Conservation (phyloP, 2,797 vertebrate genomes). For the Chelidonichthys spinosus region DNA sequence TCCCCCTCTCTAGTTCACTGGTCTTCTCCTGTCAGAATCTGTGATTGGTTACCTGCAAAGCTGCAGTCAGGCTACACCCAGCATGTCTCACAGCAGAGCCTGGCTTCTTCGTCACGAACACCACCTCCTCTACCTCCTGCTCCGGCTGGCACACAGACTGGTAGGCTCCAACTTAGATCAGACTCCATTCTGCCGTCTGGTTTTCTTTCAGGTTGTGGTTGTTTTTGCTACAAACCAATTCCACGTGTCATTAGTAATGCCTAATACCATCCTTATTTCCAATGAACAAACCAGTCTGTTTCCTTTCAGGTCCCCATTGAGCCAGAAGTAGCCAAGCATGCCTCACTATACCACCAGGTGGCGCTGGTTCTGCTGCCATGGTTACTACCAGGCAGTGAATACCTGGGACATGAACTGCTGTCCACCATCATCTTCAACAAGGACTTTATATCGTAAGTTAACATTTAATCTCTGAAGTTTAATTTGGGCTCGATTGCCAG, state of each 20-base stretch:
- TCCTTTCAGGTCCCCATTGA: slow-evolving; percentile 82
- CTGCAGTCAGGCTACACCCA: slow-evolving; percentile 83
- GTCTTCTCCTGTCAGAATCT: slow-evolving; percentile 82
- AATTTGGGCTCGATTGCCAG: not conserved
- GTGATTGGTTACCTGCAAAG: slow-evolving; percentile 88
- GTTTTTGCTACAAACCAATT: not conserved
- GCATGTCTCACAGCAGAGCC: slow-evolving; percentile 82
- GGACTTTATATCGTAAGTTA: slow-evolving; percentile 92
- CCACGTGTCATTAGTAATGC: not conserved
- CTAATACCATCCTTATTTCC: not conserved
- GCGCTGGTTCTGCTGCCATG: slow-evolving; percentile 89
- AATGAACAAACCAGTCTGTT: not conserved
- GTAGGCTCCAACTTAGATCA: slow-evolving; percentile 72
- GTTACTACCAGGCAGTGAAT: slow-evolving; percentile 94
- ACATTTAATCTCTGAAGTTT: not conserved
- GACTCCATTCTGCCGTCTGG: not conserved
- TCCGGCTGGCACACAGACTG: slow-evolving; percentile 86
- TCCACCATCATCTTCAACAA: slow-evolving; percentile 89
- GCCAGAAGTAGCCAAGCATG: slow-evolving; percentile 78
- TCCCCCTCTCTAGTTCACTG: slow-evolving; percentile 81
- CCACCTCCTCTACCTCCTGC: slow-evolving; percentile 91
- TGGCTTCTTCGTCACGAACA: slow-evolving; percentile 95
- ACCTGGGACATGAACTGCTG: slow-evolving; percentile 89
- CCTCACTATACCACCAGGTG: slow-evolving; percentile 89
- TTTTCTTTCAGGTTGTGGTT: not conserved